Base-by-base conservation (phyloP, 2,797 vertebrate species). In the Melanotaenia pygmaea region DNA sequence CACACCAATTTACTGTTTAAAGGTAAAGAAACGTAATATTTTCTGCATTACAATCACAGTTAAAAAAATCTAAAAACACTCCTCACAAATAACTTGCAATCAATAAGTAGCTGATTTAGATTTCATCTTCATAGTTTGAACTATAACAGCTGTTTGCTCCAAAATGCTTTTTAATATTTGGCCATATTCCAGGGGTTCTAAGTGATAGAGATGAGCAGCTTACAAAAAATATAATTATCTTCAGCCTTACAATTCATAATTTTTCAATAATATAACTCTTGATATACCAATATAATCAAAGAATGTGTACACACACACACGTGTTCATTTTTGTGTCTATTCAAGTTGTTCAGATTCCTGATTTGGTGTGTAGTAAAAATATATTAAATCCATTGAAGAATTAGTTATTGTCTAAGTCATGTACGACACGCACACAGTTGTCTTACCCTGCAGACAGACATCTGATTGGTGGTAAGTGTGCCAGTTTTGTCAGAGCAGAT, bases 401-500 rank as follows among this genome's bases (percentile, higher is more conserved):
- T 34, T 34, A 34, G 32, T 12, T 12, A 40, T 16, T 13, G 3
- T 16, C 38, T 4, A 40, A 40, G 3, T 14, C 14, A 40, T 13
- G 38, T 16, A 40, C 38, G 16, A 12, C 14, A 16, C 16, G 38
- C 13, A 40, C 38, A 8, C 3, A 6, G 54, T 11, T 59, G 1
- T 65, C 97, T 85, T 90, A 99, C 98, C 97, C 97, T 96, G 94
- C 97, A 99, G 78, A 99, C 98, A 0, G 97, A 99, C 98, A 99
- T 99, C 96, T 99, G 98, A 88, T 99, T 99, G 0, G 98, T 99
- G 51, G 98, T 99, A 45, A 99, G 95, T 0, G 98, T 99, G 54
- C 98, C 98, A 0, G 98, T 99, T 91, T 99, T 99, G 92, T 99
- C 98, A 0, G 98, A 99, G 79, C 98, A 99, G 86, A 99, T 99